Conservation (phyloP, 2,797 vertebrate species). For the Tachyglossus aculeatus region DNA sequence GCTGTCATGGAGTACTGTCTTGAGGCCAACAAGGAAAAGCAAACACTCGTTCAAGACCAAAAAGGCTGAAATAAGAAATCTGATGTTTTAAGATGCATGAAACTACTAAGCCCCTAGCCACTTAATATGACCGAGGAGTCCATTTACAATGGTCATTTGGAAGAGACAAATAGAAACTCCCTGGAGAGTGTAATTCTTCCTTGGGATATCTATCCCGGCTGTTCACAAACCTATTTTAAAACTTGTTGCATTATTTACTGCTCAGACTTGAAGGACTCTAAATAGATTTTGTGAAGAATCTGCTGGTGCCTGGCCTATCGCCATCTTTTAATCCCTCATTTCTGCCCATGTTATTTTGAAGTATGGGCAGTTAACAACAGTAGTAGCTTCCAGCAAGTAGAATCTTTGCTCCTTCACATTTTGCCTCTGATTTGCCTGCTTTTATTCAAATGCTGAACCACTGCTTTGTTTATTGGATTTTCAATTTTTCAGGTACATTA, state of each 20-base stretch:
- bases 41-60: conserved; percentile 3
- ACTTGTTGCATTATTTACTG: conserved; percentile 46
- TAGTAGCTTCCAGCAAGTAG: background rate
- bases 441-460: background rate
- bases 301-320: conserved; percentile 4
- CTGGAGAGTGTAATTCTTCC: conserved; percentile 6
- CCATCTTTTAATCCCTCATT: conserved; percentile 55
- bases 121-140: background rate
- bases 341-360: conserved; percentile 38
- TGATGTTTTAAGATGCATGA: conserved; percentile 12
- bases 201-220: background rate
- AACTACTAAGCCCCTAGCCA: background rate
- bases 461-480: background rate
- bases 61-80: conserved; percentile 11
- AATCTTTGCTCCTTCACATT: background rate
- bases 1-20: conserved; percentile 7
- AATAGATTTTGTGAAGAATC: conserved; percentile 35
- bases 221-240: conserved; percentile 18
- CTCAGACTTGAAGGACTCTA: conserved; percentile 29
- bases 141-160: conserved; percentile 12
- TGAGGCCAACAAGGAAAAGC: conserved; percentile 14
- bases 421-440: background rate
- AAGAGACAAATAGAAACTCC: conserved; percentile 13
- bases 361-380: conserved; percentile 24
- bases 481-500: background rate